phyloP scores from a whole-genome alignment of 2,113 vertebrate species.

The Sylvilagus bachmani region DNA sequence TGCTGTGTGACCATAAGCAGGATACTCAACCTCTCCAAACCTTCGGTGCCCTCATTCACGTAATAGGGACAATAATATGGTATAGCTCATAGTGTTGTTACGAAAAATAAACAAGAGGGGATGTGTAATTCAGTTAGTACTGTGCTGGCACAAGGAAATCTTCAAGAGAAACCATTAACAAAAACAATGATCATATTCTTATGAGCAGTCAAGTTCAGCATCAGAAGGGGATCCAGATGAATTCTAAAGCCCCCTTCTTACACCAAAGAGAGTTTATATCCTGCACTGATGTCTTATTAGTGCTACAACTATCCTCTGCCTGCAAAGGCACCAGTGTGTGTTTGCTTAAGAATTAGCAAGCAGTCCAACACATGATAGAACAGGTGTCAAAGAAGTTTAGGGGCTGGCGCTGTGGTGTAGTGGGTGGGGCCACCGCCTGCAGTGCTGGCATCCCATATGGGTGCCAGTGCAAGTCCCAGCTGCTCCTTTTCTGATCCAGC shows the following conservation, averaged over 20 bases:
- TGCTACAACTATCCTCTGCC: not conserved
- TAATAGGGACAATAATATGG: not conserved
- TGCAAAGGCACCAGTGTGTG: not conserved
- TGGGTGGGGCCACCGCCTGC: too few relatives aligned
- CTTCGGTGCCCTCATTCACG: not conserved
- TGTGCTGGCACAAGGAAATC: not conserved
- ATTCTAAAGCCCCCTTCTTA: not conserved
- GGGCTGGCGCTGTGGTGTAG: too few relatives aligned
- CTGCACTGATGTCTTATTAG: not conserved
- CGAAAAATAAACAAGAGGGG: not conserved
- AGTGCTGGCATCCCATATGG: too few relatives aligned
- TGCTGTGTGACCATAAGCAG: not conserved
- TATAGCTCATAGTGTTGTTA: not conserved
- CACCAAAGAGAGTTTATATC: not conserved
- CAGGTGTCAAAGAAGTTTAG: not conserved
- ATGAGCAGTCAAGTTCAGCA: not conserved
- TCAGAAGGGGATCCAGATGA: not conserved
- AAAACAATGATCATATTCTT: conserved; percentile 3
- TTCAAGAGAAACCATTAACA: conserved; percentile 6
- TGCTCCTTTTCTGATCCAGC: too few relatives aligned
- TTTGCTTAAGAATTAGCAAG: not conserved
- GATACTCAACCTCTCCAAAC: not conserved
- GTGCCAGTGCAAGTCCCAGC: too few relatives aligned
- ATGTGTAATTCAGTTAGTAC: not conserved
- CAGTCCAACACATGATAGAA: not conserved